Base-by-base conservation (phyloP, 2,797 vertebrate species). In the Phyllotis vaccarum region DNA sequence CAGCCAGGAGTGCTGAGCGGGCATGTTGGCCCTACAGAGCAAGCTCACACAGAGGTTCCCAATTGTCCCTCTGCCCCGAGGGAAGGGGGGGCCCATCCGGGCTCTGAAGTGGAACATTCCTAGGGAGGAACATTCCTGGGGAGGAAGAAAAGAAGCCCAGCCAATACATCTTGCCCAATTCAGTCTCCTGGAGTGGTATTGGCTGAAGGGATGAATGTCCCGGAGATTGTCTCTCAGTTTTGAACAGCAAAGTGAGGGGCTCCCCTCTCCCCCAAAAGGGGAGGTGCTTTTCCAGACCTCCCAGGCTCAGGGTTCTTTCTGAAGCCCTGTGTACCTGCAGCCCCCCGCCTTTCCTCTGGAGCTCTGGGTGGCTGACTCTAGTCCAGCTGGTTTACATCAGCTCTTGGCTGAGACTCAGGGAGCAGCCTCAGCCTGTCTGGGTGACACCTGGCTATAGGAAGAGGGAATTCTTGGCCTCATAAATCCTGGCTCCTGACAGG, bases 321-420 rank as follows among this genome's bases (percentile, higher is more conserved):
- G 82, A 8, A 52, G 85, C 6, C 16, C 9, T 16, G 5, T n/a
- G 13, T 1, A 0, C 49, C 52, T 8, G 16, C 27, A 0, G 49
- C 11, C 29, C 83, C 27, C 27, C 0, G 0, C 0, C 19, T 78
- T 11, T 11, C n/a, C 70, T 29, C 14, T 24, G 2, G 52, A 31
- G 88, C 40, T 66, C 43, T 0, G 3, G 0, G 0, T 0, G 0
- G 82, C 24, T 0, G 19, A n/a, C 82, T 54, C 64, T 0, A 0
- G 62, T 2, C 62, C 79, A 7, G 92, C 68, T 75, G 86, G 46
- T 40, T 93, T 31, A 16, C 1, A 0, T 68, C 17, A 29, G 60
- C 49, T 37, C 58, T 62, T 11, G 1, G 89, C 40, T n/a, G 78
- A 40, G 85, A 43, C 22, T 40, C 21, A 0, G 70, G 91, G 85